phyloP scores from a whole-genome alignment of 2,797 vertebrate genomes.

The Sebastes wilsoni region DNA sequence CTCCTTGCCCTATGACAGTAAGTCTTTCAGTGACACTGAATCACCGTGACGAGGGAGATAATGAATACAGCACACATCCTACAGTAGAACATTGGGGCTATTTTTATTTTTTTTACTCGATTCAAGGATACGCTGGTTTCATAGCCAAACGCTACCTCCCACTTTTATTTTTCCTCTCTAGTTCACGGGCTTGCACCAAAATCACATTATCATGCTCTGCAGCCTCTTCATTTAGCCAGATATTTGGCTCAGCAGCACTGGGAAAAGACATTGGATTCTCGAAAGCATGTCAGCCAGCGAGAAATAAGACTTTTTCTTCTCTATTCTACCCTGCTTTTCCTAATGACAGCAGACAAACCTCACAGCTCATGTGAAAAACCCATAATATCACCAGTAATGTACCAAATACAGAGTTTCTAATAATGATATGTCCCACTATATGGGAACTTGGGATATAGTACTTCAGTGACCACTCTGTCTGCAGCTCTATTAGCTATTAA shows the following conservation, averaged over 20 bases:
- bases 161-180: constrained; percentile 35
- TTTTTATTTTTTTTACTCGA: neutral
- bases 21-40: constrained; percentile 52
- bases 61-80: constrained; percentile 46
- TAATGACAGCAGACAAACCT: constrained; percentile 21
- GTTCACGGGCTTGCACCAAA: constrained; percentile 45
- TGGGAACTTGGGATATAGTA: constrained; percentile 20
- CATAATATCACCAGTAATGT: constrained; percentile 14
- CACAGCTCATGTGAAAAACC: constrained; percentile 33
- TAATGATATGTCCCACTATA: constrained; percentile 22
- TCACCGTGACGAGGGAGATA: constrained; percentile 42
- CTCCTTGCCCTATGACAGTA: constrained; percentile 37
- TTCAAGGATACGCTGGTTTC: constrained; percentile 38
- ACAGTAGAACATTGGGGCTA: constrained; percentile 22
- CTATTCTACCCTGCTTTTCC: constrained; percentile 9
- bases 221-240: constrained; percentile 55
- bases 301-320: constrained; percentile 36
- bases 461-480: constrained; percentile 47
- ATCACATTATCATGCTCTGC: constrained; percentile 68
- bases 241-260: constrained; percentile 50
- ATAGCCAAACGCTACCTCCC: constrained; percentile 34
- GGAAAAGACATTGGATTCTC: constrained; percentile 48
- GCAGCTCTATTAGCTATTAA: constrained; percentile 66
- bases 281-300: constrained; percentile 51
- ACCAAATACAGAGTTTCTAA: constrained; percentile 37